phyloP scores from a whole-genome alignment of 2,113 vertebrate species.

The Zosterops lateralis region DNA sequence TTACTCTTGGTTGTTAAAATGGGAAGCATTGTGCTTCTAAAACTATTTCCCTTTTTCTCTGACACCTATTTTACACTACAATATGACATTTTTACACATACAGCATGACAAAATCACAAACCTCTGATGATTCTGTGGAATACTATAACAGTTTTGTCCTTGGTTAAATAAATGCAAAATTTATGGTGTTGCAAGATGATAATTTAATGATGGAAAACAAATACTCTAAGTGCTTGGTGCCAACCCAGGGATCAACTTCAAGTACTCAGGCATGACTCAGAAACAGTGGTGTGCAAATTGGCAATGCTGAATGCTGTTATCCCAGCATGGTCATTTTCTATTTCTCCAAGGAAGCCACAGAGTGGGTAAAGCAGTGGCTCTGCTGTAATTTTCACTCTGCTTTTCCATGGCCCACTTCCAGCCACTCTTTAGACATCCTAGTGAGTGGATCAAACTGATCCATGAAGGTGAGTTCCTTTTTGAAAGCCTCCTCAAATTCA shows the following conservation, averaged over 20 bases:
- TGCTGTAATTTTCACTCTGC: background rate
- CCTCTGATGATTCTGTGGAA: background rate
- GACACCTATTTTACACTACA: background rate
- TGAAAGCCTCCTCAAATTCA: background rate
- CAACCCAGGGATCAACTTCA: background rate
- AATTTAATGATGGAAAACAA: background rate
- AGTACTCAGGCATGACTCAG: background rate
- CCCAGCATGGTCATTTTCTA: background rate
- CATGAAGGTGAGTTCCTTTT: background rate
- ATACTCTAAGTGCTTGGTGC: background rate
- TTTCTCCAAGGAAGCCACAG: background rate
- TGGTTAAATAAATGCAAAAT: slow-evolving; percentile 11
- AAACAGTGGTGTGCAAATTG: background rate
- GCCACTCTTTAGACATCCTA: background rate
- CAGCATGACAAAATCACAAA: background rate
- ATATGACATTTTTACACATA: background rate
- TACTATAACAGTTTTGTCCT: background rate
- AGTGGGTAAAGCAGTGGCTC: background rate
- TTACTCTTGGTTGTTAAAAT: background rate
- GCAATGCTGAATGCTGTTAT: background rate
- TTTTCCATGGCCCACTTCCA: background rate
- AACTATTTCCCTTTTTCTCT: background rate
- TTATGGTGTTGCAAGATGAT: background rate
- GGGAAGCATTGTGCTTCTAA: background rate
- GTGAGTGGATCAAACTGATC: background rate